A percentile compares a stretch with the other conserved stretches of the same genome.
Evolutionary conservation across 2,888 invertebrate genomes (phyloP).

Genomic region (Pachymerium ferrugineum): DNA sequence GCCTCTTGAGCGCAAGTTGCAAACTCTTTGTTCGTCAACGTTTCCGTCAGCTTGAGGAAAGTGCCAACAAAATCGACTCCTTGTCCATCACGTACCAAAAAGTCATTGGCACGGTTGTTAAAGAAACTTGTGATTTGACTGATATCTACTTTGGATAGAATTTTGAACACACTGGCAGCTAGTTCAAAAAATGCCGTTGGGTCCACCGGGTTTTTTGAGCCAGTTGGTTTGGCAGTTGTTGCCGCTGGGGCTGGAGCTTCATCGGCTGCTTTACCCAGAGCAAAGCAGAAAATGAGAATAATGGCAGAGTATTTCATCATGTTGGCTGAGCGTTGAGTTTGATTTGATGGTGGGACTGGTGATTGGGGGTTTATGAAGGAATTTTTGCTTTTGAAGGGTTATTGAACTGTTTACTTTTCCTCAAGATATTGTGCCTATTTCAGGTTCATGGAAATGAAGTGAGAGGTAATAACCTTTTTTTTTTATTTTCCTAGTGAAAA

Average conservation of each 20-base stretch:
- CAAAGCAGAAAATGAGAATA: neutral
- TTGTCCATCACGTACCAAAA: neutral
- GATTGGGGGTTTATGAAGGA: too few species aligned
- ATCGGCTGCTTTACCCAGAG: too few species aligned
- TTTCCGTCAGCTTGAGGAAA: neutral
- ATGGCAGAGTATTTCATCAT: neutral
- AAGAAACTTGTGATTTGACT: neutral
- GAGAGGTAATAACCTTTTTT: too few species aligned
- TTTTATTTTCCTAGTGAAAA: too few species aligned
- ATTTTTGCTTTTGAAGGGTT: too few species aligned
- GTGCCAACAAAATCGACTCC: neutral
- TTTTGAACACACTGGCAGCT: neutral
- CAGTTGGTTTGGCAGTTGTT: neutral
- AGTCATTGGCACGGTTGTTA: neutral
- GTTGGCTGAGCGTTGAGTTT: too few species aligned
- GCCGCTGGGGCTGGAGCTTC: too few species aligned
- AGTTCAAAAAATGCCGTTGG: neutral
- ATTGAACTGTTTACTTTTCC: too few species aligned
- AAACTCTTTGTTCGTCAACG: neutral
- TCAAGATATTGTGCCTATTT: too few species aligned
- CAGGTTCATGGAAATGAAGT: too few species aligned
- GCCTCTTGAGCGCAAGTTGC: neutral
- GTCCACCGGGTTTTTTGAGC: neutral
- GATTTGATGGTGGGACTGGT: too few species aligned
- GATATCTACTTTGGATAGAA: neutral